These are phyloP conservation scores for Chymomyza amoena DNA, from an alignment of 2,888 invertebrate species.

Conservation along the genomic window DNA sequence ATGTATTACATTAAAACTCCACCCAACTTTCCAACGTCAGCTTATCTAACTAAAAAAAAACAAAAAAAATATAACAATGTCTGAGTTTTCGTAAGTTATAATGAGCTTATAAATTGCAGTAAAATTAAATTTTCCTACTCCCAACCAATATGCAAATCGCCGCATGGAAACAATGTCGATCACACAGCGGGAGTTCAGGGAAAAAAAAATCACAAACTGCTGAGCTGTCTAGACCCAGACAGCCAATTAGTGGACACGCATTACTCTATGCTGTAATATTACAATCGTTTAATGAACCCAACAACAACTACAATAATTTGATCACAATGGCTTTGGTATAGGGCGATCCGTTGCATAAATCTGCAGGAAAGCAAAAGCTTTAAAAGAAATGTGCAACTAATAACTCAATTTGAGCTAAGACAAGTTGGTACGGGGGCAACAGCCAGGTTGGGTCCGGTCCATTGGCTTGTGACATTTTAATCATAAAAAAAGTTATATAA, in stretches of 20 bases:
- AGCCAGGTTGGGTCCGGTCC: slow-evolving; percentile 29
- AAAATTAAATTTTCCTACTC: neutral
- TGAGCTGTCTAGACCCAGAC: neutral
- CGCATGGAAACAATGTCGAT: slow-evolving; percentile 3
- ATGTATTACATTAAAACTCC: neutral
- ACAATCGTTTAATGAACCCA: slow-evolving; percentile 40
- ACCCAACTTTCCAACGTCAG: neutral
- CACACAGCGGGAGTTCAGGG: neutral
- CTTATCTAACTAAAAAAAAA: neutral
- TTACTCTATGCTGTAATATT: slow-evolving; percentile 30
- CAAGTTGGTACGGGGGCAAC: neutral
- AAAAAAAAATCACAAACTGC: slow-evolving; percentile 40
- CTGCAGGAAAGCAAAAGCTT: neutral
- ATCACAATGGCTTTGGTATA: neutral
- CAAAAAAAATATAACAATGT: neutral
- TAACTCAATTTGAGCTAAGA: slow-evolving; percentile 45
- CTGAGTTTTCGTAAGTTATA: neutral
- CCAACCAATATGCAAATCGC: neutral
- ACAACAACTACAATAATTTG: neutral
- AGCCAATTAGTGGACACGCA: slow-evolving; percentile 15
- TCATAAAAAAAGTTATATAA: slow-evolving; percentile 36
- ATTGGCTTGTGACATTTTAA: slow-evolving; percentile 69
- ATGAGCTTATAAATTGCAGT: neutral
- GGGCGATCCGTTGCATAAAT: slow-evolving; percentile 36
- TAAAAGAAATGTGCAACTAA: slow-evolving; percentile 61